Evolutionary conservation across 2,797 vertebrate genomes (phyloP), one percentile per base, ranked within the genome.

Genomic region (Myotis planiceps): DNA sequence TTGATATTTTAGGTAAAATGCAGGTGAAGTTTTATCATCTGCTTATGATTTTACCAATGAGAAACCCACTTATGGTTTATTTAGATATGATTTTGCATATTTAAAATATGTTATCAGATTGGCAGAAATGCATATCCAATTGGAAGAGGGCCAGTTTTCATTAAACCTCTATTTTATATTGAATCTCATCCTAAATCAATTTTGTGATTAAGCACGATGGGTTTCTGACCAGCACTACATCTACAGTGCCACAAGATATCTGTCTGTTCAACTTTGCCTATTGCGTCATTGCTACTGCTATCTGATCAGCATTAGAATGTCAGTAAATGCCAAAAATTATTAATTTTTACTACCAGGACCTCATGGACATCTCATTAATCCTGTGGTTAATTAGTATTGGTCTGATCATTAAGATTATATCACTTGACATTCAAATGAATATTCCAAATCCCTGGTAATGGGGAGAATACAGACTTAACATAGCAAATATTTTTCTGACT

Each of bases 341-440:
- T 71, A 37, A 74, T 75, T 69, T 34, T 47, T 25, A 15, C 34
- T 72, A 94, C 75, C 12, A 85, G 25, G 49, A 85, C 27, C 69
- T 81, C 68, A 87, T 71, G 45, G 92, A 97, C 10, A 51, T 49
- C 29, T 76, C 74, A 68, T 96, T 97, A 60, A 47, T 96, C 80
- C 75, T 88, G 86, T 25, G 66, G 74, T 76, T 88, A 85, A 97
- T 86, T 51, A 97, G 37, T 63, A 88, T 49, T 93, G 96, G 63
- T 92, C 90, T 96, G 93, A 96, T 97, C 83, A 97, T 39, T 88
- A 71, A 58, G 21, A 95, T 66, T 66, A 8, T 60, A 71, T 78
- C 85, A 39, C 34, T 82, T 4, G 95, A 87, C 32, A 89, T 93
- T 86, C 86, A 94, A 96, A 93, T 78, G 90, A 68, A 18, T 96